Evolutionary conservation across 2,888 invertebrate genomes (phyloP), one percentile per base, ranked within the genome.

Genomic region (Allacma fusca): DNA sequence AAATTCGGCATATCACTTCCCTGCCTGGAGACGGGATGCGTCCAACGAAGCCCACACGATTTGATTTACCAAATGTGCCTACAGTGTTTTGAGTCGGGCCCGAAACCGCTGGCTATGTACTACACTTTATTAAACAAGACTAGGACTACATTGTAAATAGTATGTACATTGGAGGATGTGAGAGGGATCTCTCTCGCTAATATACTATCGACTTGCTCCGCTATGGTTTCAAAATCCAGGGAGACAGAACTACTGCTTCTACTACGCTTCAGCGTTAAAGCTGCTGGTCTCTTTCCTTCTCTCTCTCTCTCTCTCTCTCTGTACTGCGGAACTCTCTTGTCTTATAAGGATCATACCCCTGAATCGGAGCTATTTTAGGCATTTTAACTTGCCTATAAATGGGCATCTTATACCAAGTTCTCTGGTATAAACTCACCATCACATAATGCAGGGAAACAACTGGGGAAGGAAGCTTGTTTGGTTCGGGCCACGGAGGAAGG

Each of bases 301-400:
- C 23, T 2, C 5, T 57, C 57, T 21, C 23, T 16, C 9, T 62
- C 62, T 62, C 24, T 62, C 62, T 62, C 62, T 62, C 62, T 62
- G 23, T 62, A 1, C 62, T 62, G 62, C 62, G 26, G 62, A 62
- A 62, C 62, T 62, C n/a, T 23, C 23, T 19, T 21, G 24, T 19
- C 59, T 13, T 26, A 62, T 62, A 26, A 62, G 23, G 62, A 62
- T 62, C 24, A 26, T 24, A 12, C 24, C 2, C 19, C 23, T 62
- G 62, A 26, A 62, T 62, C 16, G 62, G 2, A 23, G 62, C 62
- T 62, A 62, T 62, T 62, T 62, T 62, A 24, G 62, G 62, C 24
- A 62, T 62, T 62, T 62, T 62, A 62, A 62, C 23, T 62, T 26
- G 23, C 62, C 62, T 62, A 62, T 26, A 62, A 62, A 62, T 62